These are phyloP conservation scores for Spodoptera picta DNA, from an alignment of 2,888 invertebrate genomes.

Conservation along the genomic window DNA sequence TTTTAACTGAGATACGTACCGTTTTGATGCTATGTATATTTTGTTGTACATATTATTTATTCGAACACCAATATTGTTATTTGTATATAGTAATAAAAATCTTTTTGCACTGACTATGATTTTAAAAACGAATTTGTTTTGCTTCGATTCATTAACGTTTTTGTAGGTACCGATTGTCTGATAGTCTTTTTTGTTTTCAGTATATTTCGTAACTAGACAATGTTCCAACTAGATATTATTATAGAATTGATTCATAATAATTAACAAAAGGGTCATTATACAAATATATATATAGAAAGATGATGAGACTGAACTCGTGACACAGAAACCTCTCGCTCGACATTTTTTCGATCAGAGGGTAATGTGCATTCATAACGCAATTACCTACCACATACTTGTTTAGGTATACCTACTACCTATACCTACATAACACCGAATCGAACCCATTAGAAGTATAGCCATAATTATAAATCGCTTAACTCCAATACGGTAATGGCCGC, in stretches of 20 bases:
- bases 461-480: conserved; percentile 57
- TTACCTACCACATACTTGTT: conserved; percentile 2
- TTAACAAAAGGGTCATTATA: too few relatives aligned
- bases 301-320: conserved; percentile 2
- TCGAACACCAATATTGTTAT: conserved; percentile 25
- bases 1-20: conserved; percentile 55
- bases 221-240: conserved; percentile 3
- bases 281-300: too few relatives aligned
- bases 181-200: conserved; percentile 9
- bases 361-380: conserved; percentile 26
- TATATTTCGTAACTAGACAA: conserved; percentile 16
- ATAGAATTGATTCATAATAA: too few relatives aligned
- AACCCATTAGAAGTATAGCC: conserved; percentile 36
- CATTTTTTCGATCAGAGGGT: conserved; percentile 7
- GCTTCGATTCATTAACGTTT: conserved; percentile 28
- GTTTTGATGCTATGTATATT: conserved; percentile 47
- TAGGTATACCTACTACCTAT: background rate
- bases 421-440: conserved; percentile 25
- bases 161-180: conserved; percentile 1
- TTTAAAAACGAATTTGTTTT: conserved; percentile 24
- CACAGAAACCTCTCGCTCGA: background rate
- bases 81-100: conserved; percentile 24
- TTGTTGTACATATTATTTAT: conserved; percentile 30
- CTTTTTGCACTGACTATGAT: conserved; percentile 18
- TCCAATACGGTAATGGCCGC: conserved; percentile 46